Base-by-base conservation (phyloP, 2,888 invertebrate species). In the Eupithecia inturbata region DNA sequence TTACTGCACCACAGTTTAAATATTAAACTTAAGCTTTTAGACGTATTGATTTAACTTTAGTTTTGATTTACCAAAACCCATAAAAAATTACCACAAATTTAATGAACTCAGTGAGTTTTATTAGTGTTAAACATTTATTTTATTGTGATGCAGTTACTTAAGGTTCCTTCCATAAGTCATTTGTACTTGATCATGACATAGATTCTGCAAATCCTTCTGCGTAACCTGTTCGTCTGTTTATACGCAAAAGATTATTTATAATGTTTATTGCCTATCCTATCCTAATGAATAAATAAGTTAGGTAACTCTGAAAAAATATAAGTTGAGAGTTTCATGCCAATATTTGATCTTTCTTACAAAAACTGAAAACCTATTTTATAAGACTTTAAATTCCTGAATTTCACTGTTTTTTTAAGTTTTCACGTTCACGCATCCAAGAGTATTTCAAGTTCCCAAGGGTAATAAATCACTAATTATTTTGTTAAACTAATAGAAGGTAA, bases 171-270 rank as follows among this genome's bases (percentile, higher is more conserved):
- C 53, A 70, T 67, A 45, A 72, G 70, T 80, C 79, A 53, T 10
- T 89, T 78, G 79, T 82, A 84, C 85, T 92, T 93, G 93, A 93
- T 93, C 93, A 91, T 94, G 94, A 94, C 94, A 93, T 87, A 92
- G 91, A 92, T 94, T 86, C 80, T 77, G 82, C 77, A 90, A 90
- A 92, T 92, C 91, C 91, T 91, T 89, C 84, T 85, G 80, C 75
- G 81, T 89, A 92, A 92, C 94, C 91, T 88, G 92, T 94, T 92
- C 80, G 80, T 76, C 77, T 76, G 84, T 82, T 82, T 79, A 85
- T 86, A 90, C 88, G 87, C 86, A 87, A 87, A 83, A 78, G 79
- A 80, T 84, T 83, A 84, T 74, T 22, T 26, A 26, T n/a, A 41
- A 39, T 66, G 4, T 19, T 62, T 22, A 31, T 9, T 19, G 36